These are phyloP conservation scores for Cacatua alba DNA, from an alignment of 2,113 vertebrate genomes.

Conservation along the genomic window DNA sequence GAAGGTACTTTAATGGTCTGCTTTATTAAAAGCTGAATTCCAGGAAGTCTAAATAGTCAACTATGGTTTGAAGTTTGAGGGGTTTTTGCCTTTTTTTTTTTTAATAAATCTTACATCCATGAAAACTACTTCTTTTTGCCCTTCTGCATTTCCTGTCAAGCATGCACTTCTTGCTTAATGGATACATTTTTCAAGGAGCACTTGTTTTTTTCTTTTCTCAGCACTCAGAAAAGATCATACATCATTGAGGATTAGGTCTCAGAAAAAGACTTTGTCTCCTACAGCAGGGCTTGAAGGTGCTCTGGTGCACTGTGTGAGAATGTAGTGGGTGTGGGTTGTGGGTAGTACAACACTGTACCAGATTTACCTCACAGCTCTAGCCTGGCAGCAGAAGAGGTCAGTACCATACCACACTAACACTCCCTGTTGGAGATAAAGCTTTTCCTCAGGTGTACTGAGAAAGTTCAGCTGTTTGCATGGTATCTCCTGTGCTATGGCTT, in stretches of 20 bases:
- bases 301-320: neutral
- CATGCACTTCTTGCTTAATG: neutral
- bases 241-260: neutral
- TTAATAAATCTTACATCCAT: neutral
- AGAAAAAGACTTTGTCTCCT: neutral
- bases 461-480: neutral
- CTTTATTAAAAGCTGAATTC: neutral
- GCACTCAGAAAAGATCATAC: neutral
- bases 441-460: neutral
- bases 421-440: neutral
- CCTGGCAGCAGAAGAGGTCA: neutral
- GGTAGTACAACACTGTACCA: neutral
- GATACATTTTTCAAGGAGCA: fast-evolving
- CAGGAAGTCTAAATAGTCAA: neutral
- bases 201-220: neutral
- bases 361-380: neutral
- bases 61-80: neutral
- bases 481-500: neutral
- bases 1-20: neutral
- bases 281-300: neutral
- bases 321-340: neutral
- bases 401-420: neutral
- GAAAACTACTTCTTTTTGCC: neutral
- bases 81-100: neutral
- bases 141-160: neutral